A percentile compares a stretch with the other conserved stretches of the same genome.
These are phyloP conservation scores for Arvicola amphibius DNA, from an alignment of 2,797 vertebrate species.

Conservation along the genomic window DNA sequence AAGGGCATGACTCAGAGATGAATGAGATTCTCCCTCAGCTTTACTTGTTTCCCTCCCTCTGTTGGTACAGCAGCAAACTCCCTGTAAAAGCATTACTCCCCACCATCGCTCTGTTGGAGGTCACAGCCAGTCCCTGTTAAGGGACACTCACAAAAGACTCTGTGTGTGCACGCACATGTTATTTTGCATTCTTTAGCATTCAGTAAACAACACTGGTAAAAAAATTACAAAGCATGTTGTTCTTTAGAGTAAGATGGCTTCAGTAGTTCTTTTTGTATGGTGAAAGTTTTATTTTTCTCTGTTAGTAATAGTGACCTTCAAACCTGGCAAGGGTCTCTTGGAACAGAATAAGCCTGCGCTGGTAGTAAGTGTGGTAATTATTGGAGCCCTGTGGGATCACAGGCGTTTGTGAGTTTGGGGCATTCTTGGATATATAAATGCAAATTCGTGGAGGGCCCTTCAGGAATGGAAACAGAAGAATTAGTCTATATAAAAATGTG, in stretches of 20 bases:
- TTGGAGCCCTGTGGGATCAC: conserved; percentile 9
- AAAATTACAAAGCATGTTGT: neutral
- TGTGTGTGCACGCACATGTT: neutral
- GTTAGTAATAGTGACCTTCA: conserved; percentile 42
- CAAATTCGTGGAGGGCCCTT: neutral
- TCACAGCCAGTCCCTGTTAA: neutral
- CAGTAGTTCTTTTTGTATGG: conserved; percentile 32
- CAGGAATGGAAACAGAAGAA: conserved; percentile 45
- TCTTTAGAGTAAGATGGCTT: neutral
- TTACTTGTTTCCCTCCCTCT: neutral
- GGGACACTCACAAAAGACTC: neutral
- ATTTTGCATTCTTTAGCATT: neutral
- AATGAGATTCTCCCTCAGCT: neutral
- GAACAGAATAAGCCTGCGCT: conserved; percentile 30
- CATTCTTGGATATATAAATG: conserved; percentile 40
- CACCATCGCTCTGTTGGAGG: neutral
- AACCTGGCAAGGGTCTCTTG: conserved; percentile 1
- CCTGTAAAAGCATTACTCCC: neutral
- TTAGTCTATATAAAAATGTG: conserved; percentile 45
- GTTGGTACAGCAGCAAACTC: neutral
- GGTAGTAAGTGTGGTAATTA: conserved; percentile 11
- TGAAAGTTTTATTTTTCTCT: neutral
- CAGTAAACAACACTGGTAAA: neutral
- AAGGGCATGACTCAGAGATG: neutral
- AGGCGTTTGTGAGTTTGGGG: conserved; percentile 33